Base-by-base conservation (phyloP, 2,113 vertebrate genomes). In the Silurus asotus region DNA sequence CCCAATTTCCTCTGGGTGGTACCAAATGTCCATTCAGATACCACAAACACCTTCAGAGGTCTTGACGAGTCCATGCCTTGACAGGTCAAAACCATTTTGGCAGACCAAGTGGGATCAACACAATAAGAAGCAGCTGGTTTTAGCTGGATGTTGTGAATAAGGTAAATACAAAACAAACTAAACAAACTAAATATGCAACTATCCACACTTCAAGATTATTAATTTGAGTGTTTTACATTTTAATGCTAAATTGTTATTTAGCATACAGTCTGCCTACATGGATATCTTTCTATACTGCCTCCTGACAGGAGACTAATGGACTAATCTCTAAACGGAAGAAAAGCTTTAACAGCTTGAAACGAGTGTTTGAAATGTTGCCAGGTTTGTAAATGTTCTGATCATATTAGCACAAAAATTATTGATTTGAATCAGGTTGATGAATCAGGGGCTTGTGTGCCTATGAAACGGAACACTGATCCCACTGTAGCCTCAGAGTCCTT, bases 391-490 rank as follows among this genome's bases (percentile, higher is more conserved):
- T 4, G 7, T 75, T 49, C 48, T 5, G 10, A 51, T 76, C 6
- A 25, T 55, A 55, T 55, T 55, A 8, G 5, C 51, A 19, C 19
- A 6, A 76, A 53, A 1, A 37, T 2, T 76, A 76, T 53, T 53
- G 72, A 76, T 76, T n/a, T 53, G 49, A 76, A 75, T 75, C 1
- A 75, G 53, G 74, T 55, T 75, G 70, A 74, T 51, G 70, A 74
- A 51, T n/a, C 49, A 25, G 72, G n/a, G 49, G 49, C 23, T 55
- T 25, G 74, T 3, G 74, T 25, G 49, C 51, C 6, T 55, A 3
- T 23, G 74, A 55, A 76, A 76, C 23, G 25, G 23, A 51, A 25
- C 14, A 15, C 49, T n/a, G 48, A 51, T 15, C 19, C 20, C 49
- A 53, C 49, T 25, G 11, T 25, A 55, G 20, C 45, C 70, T 69